Evolutionary conservation across 2,113 vertebrate genomes (phyloP), one percentile per base, ranked within the genome.

Genomic region (Athene noctua): DNA sequence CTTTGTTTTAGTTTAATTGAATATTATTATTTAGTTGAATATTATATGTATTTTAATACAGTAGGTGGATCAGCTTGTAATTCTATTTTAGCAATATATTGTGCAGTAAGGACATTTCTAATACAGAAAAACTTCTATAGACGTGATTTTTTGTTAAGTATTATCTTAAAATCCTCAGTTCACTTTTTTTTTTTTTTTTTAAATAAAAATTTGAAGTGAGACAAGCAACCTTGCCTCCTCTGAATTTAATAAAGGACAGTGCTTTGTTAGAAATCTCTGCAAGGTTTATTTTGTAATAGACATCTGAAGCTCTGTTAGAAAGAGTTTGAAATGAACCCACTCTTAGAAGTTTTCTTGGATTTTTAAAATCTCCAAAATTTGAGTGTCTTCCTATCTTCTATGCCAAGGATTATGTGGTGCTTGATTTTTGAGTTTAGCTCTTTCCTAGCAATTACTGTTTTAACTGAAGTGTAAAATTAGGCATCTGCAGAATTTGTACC

Each of bases 391-490:
- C 46, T 66, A 46, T 36, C 15, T 94, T 86, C 32, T 86, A 22
- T 90, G 91, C 67, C 75, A 97, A 70, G 42, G 63, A 94, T 94
- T 86, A 83, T 66, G 46, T 77, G 40, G 42, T 86, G 13, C 36
- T 70, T 66, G 36, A 90, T 66, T 93, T 92, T 80, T 54, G 19
- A 86, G 10, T 66, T 21, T 65, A 90, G 19, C 27, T 80, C 36
- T 68, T 90, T 61, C 51, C 14, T 70, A 77, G 82, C 71, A 97
- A 95, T 93, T 95, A 77, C 17, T 61, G 40, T 59, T 94, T 92
- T 80, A 96, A 93, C 54, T 62, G 58, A 40, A 90, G 54, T 90
- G 67, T 92, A 94, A 97, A 94, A 94, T 89, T 91, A 89, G 6
- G 12, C 67, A 62, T 81, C 42, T 78, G 32, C n/a, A 78, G 81